Conservation (phyloP, 2,888 invertebrate genomes). For the Callimorpha dominula region DNA sequence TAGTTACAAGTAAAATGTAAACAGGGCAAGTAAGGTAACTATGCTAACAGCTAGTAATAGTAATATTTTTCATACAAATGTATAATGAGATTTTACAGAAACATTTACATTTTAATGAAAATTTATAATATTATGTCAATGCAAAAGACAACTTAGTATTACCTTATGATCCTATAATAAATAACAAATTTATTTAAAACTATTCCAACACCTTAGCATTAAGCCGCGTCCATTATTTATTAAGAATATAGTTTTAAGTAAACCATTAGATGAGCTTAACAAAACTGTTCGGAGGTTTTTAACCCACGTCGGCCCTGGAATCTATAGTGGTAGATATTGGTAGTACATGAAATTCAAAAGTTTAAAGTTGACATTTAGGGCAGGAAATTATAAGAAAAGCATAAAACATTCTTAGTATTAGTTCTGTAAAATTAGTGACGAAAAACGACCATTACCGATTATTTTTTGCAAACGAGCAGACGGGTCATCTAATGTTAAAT, state of each 20-base stretch:
- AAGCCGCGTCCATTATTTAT: background rate
- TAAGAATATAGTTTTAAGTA: slow-evolving; percentile 11
- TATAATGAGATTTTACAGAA: slow-evolving; percentile 10
- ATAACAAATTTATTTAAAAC: slow-evolving; percentile 19
- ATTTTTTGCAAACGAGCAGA: too few relatives aligned
- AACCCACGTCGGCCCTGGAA: background rate
- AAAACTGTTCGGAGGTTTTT: background rate
- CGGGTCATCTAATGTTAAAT: too few relatives aligned
- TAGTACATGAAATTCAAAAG: background rate
- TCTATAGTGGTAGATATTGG: background rate
- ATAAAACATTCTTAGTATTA: background rate
- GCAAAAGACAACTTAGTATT: background rate
- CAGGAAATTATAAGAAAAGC: background rate
- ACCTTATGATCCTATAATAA: slow-evolving; percentile 3
- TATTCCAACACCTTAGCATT: slow-evolving; percentile 40
- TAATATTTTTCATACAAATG: slow-evolving; percentile 7
- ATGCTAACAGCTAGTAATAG: slow-evolving; percentile 15
- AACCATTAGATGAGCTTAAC: background rate
- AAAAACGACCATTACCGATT: too few relatives aligned
- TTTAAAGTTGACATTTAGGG: background rate
- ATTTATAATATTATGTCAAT: background rate
- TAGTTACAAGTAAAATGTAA: slow-evolving; percentile 12
- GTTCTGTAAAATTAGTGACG: too few relatives aligned
- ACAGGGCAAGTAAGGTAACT: slow-evolving; percentile 36
- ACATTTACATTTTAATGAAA: slow-evolving; percentile 1